Conservation (phyloP, 2,113 vertebrate genomes). For the Sula dactylatra region DNA sequence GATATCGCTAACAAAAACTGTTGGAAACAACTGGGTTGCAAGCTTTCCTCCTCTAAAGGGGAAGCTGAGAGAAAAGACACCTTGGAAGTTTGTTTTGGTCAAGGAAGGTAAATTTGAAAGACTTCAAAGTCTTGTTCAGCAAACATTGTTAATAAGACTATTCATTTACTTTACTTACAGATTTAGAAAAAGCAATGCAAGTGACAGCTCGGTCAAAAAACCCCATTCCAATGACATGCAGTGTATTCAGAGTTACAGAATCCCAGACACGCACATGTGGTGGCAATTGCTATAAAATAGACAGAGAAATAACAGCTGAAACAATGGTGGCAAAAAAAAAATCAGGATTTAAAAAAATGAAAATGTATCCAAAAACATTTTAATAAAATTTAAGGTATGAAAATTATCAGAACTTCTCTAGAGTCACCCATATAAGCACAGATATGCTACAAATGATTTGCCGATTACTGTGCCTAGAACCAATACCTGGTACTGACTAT, state of each 20-base stretch:
- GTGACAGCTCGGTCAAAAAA: conserved; percentile 94
- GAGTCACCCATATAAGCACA: background rate
- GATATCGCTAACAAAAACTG: background rate
- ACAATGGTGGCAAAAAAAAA: background rate
- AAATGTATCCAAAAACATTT: background rate
- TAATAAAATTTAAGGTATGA: background rate
- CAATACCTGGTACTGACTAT: background rate
- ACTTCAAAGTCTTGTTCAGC: background rate
- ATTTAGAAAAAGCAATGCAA: conserved; percentile 97
- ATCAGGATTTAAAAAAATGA: background rate
- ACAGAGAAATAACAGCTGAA: background rate
- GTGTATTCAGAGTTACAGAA: conserved; percentile 92
- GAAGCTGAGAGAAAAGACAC: background rate
- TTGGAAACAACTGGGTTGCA: background rate
- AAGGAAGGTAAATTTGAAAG: background rate
- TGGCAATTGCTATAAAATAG: conserved; percentile 81
- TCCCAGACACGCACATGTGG: conserved; percentile 98
- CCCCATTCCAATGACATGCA: conserved; percentile 91
- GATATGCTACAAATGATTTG: background rate
- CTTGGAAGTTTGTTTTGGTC: background rate
- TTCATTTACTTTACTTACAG: conserved; percentile 82
- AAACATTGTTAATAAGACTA: background rate
- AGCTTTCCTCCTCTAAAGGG: background rate
- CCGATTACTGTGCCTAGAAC: background rate
- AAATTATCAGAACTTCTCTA: background rate